Evolutionary conservation across 1,140 invertebrate genomes (phyloP), one percentile per base, ranked within the genome.

Genomic region (Leptopilina boulardi): DNA sequence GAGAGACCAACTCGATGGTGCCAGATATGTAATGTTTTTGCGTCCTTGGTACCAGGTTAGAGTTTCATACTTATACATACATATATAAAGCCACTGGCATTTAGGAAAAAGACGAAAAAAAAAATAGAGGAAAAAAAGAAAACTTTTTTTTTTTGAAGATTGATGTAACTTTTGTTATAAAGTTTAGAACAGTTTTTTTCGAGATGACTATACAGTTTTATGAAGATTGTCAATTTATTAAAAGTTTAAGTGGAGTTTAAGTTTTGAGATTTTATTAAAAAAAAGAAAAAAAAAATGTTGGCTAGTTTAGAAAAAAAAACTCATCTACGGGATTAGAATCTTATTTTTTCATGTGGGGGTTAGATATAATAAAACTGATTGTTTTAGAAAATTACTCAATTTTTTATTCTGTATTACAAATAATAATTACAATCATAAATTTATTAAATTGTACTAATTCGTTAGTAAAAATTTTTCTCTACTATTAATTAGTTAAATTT

Each of bases 1-100:
- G 77, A 76, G 73, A 80, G 80, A 82, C 80, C 72, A 74, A 74
- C 59, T 77, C 51, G 82, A 83, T 81, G 79, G 79, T 83, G 77
- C 82, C 79, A 78, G 79, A 83, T 81, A 81, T 76, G 79, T 78
- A 59, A 21, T 56, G 54, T 21, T 59, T 66, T 34, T 66, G 59
- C 59, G 11, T 66, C 59, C 23, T 30, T 66, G 26, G 23, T 66
- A 66, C 23, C 59, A 66, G 59, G 26, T 30, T 30, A 66, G 59
- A n/a, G 11, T 30, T n/a, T 30, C 23, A 66, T 66, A 34, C 59
- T 66, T 66, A 5, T 66, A 15, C n/a, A n/a, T n/a, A n/a, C n/a
- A n/a, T 34, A 38, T 38, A 38, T 38, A 3, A 2, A 66, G 26
- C 23, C 23, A 66, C 26, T 66, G 23, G 59, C 59, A 51, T n/a